phyloP scores from a whole-genome alignment of 2,888 invertebrate genomes.

The Chymomyza procnemis region DNA sequence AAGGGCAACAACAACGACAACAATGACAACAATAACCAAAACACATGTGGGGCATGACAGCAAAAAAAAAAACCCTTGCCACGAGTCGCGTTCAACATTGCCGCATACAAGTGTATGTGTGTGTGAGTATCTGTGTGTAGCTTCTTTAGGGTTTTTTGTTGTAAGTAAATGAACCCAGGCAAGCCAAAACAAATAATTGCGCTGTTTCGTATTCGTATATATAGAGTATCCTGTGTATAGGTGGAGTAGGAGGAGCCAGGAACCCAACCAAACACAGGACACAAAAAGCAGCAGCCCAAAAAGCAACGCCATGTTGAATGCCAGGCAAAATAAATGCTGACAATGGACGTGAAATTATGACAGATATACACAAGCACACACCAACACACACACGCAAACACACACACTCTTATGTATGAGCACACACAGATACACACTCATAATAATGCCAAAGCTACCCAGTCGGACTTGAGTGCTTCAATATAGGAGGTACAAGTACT shows the following conservation, averaged over 20 bases:
- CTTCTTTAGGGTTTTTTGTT: slow-evolving; percentile 43
- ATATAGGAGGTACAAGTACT: not conserved
- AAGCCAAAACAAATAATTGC: slow-evolving; percentile 72
- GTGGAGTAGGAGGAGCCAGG: not conserved
- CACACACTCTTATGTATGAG: not conserved
- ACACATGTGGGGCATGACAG: slow-evolving; percentile 47
- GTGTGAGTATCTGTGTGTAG: slow-evolving; percentile 26
- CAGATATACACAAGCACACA: slow-evolving; percentile 32
- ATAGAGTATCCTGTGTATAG: not conserved
- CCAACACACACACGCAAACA: not conserved
- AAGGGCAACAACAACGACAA: slow-evolving; percentile 7
- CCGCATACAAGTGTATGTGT: slow-evolving; percentile 7
- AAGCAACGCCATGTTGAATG: slow-evolving; percentile 46
- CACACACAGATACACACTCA: not conserved
- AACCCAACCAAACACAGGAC: slow-evolving; percentile 40
- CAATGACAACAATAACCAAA: slow-evolving; percentile 16
- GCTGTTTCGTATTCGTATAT: slow-evolving; percentile 7
- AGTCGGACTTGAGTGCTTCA: not conserved
- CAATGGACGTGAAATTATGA: slow-evolving; percentile 65
- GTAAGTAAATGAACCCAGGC: slow-evolving; percentile 68
- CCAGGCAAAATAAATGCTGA: slow-evolving; percentile 65
- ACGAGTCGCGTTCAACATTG: slow-evolving; percentile 18
- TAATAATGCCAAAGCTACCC: not conserved
- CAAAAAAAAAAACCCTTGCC: slow-evolving; percentile 43
- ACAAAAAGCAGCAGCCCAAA: slow-evolving; percentile 26